Percentiles rank a stretch among this genome's conserved stretches.
Conservation (phyloP, 1,140 invertebrate species). For the Asobara japonica region DNA sequence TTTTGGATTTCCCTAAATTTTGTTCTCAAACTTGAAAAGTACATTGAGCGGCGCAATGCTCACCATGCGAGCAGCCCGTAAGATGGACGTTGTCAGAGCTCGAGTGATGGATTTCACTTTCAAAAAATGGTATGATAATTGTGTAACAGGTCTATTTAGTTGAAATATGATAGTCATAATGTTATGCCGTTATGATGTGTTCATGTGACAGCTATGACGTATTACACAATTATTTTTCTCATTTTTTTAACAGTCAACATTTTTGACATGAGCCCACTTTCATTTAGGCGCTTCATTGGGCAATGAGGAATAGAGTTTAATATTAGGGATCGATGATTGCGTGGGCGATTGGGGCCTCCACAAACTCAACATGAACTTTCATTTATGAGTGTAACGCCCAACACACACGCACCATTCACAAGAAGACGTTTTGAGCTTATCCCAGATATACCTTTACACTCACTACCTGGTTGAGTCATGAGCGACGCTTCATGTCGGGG, state of each 20-base stretch:
- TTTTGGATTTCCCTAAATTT: not conserved
- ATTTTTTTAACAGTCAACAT: not conserved
- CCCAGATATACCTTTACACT: not conserved
- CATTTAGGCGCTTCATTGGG: too few relatives aligned
- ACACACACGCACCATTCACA: slow-evolving; percentile 22
- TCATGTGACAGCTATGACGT: too few relatives aligned
- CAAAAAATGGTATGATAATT: too few relatives aligned
- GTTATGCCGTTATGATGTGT: too few relatives aligned
- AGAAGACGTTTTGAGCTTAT: slow-evolving; percentile 14
- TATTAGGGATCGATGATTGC: not conserved
- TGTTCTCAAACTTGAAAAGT: not conserved
- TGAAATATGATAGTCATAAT: too few relatives aligned
- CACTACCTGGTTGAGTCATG: slow-evolving; percentile 33
- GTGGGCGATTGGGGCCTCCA: not conserved
- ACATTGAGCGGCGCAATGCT: too few relatives aligned
- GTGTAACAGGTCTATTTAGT: too few relatives aligned
- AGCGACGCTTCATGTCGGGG: slow-evolving; percentile 19
- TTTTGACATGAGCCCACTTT: not conserved
- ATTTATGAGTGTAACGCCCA: not conserved
- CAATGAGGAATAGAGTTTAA: not conserved
- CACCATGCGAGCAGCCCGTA: too few relatives aligned
- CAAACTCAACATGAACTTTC: not conserved
- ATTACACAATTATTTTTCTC: too few relatives aligned
- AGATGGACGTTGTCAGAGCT: too few relatives aligned
- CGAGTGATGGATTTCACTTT: too few relatives aligned